Conservation (phyloP, 2,888 invertebrate genomes). For the Blastobasis lacticolella region DNA sequence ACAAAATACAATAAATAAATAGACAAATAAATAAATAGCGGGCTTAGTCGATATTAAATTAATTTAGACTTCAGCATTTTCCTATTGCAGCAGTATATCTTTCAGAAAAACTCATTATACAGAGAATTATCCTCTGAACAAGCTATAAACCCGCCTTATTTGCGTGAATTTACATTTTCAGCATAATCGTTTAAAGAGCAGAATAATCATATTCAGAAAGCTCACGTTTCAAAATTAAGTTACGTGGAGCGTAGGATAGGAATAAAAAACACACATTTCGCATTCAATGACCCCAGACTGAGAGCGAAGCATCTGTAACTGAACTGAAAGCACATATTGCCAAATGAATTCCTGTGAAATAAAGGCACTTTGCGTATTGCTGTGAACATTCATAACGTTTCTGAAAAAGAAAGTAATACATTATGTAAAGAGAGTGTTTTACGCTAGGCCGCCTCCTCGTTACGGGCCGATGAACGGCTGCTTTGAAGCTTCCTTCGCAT, state of each 20-base stretch:
- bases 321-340: neutral
- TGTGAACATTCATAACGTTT: neutral
- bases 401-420: neutral
- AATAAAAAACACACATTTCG: neutral
- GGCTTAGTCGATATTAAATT: no score
- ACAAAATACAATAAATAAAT: no score
- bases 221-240: no score
- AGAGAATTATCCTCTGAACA: no score
- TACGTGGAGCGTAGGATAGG: neutral
- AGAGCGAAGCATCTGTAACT: neutral
- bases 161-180: no score
- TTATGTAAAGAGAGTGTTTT: neutral
- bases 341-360: neutral
- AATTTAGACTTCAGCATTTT: no score
- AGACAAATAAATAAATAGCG: no score
- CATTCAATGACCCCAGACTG: neutral
- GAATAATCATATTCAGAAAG: no score
- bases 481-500: slow-evolving; percentile 1
- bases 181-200: no score
- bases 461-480: neutral
- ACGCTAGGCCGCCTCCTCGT: neutral
- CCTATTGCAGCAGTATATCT: no score
- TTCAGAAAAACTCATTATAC: no score
- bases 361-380: neutral
- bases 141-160: no score